phyloP scores from a whole-genome alignment of 2,888 invertebrate genomes.

The Lottia scabra region DNA sequence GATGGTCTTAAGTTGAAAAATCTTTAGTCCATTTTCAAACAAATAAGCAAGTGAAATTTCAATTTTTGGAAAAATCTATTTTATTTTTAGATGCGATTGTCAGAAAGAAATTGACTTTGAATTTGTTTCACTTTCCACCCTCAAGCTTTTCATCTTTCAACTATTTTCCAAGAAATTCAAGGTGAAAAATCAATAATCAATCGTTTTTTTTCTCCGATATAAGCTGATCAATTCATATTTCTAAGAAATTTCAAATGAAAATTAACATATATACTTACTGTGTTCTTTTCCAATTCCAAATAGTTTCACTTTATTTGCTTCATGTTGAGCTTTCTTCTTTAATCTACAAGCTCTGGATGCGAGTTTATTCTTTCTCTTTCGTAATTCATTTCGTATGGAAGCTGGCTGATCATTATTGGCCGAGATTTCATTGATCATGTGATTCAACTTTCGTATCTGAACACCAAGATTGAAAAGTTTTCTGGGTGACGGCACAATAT shows the following conservation, averaged over 20 bases:
- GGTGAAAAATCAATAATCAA: too few relatives aligned
- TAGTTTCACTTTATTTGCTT: constrained; percentile 96
- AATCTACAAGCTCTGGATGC: constrained; percentile 95
- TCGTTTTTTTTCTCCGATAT: too few relatives aligned
- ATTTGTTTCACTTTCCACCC: too few relatives aligned
- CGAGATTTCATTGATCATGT: constrained; percentile 90
- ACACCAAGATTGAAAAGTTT: constrained; percentile 91
- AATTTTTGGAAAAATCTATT: too few relatives aligned
- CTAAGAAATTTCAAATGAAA: background rate
- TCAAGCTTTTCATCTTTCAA: too few relatives aligned
- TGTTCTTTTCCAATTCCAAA: constrained; percentile 94
- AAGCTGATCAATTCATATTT: background rate
- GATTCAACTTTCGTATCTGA: constrained; percentile 90
- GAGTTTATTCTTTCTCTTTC: constrained; percentile 97
- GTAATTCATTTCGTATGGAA: constrained; percentile 53
- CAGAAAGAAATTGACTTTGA: too few relatives aligned
- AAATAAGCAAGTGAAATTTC: too few relatives aligned
- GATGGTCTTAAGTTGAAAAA: too few relatives aligned
- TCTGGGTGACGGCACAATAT: constrained; percentile 93
- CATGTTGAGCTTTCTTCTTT: constrained; percentile 99
- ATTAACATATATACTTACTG: constrained; percentile 77
- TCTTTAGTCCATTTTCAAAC: too few relatives aligned
- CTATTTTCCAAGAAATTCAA: too few relatives aligned
- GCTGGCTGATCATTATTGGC: constrained; percentile 72
- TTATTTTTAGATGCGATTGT: too few relatives aligned